A percentile compares a stretch with the other conserved stretches of the same genome.
These are phyloP conservation scores for Macrotrachela quadricornifera DNA, from an alignment of 1,140 invertebrate species.

Conservation along the genomic window DNA sequence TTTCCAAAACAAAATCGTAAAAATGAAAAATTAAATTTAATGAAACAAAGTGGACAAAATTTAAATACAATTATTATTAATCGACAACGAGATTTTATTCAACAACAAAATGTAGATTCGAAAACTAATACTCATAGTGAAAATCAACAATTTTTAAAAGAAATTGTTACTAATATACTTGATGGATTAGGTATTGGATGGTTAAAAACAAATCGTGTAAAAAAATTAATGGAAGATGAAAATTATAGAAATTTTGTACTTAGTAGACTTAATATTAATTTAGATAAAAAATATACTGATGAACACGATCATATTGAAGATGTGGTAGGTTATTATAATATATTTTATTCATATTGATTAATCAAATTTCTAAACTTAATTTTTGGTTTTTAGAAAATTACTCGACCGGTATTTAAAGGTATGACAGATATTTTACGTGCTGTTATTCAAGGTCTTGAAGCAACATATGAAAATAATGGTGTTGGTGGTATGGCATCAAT, in stretches of 20 bases:
- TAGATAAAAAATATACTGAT: constrained; percentile 74
- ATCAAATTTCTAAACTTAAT: too few species aligned
- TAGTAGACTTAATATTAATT: constrained; percentile 73
- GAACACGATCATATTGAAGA: constrained; percentile 84
- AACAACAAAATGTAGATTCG: background rate
- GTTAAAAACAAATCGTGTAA: constrained; percentile 75
- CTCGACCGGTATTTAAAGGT: constrained; percentile 64
- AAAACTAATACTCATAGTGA: constrained; percentile 24
- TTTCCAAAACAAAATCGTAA: too few species aligned
- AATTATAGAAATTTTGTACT: constrained; percentile 86
- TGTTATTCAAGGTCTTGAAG: constrained; percentile 65
- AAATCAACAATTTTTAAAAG: constrained; percentile 38
- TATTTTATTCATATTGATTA: too few species aligned
- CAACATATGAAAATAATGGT: constrained; percentile 74
- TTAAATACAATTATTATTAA: too few species aligned
- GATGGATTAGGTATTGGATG: constrained; percentile 89
- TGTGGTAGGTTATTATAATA: constrained; percentile 47
- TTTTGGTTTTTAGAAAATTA: constrained; percentile 14
- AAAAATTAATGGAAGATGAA: constrained; percentile 95
- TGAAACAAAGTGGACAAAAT: too few species aligned
- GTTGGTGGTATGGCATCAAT: constrained; percentile 88
- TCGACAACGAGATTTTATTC: background rate
- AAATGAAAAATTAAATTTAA: too few species aligned
- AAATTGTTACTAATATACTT: constrained; percentile 69
- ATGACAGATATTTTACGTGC: constrained; percentile 76